Percentiles rank a stretch among this genome's conserved stretches.
Conservation (phyloP, 2,113 vertebrate genomes). For the Solea senegalensis region DNA sequence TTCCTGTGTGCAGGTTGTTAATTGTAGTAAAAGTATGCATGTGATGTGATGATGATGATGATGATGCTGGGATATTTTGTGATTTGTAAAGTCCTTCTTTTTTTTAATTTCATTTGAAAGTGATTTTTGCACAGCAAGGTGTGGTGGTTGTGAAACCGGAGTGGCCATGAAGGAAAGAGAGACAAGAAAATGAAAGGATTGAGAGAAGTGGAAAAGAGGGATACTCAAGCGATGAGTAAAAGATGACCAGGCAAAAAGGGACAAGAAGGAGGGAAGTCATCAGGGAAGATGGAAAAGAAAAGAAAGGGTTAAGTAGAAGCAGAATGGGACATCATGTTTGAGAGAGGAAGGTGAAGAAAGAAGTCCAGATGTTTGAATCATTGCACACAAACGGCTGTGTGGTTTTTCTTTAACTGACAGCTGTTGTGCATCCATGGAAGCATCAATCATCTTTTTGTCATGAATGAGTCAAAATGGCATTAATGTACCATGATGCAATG, state of each 20-base stretch:
- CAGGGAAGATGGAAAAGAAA: neutral
- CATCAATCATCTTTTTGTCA: neutral
- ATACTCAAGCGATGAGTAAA: neutral
- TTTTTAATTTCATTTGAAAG: neutral
- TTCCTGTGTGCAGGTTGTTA: neutral
- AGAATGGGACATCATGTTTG: neutral
- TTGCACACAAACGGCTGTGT: neutral
- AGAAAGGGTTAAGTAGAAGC: neutral
- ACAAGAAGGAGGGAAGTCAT: neutral
- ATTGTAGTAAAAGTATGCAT: neutral
- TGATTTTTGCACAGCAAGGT: neutral
- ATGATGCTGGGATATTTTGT: neutral
- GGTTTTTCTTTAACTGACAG: neutral
- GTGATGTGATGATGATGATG: neutral
- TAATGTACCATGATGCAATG: neutral
- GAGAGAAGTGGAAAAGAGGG: neutral
- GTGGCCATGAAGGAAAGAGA: neutral
- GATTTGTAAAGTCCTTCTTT: neutral
- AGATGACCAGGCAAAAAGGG: slow-evolving; percentile 12
- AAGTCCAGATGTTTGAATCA: neutral
- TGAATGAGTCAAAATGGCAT: neutral
- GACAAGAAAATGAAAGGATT: neutral
- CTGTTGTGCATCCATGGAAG: neutral
- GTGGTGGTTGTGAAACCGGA: neutral
- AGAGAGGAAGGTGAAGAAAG: neutral